These are phyloP conservation scores for Propithecus coquereli DNA, from an alignment of 2,113 vertebrate species.

Conservation along the genomic window DNA sequence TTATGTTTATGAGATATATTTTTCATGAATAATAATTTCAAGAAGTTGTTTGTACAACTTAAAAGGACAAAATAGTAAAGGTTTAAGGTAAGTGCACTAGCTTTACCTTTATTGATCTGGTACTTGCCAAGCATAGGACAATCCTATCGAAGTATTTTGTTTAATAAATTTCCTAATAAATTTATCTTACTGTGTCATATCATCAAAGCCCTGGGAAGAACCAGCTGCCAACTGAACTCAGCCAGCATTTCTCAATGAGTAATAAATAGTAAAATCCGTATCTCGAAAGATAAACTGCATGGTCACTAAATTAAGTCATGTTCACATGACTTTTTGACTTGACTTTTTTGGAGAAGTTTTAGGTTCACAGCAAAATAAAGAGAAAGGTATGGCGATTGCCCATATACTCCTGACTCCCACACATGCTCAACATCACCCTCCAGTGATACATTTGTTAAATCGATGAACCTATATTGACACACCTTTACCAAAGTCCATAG, in stretches of 20 bases:
- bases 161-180: background rate
- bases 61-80: background rate
- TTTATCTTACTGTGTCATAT: background rate
- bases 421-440: background rate
- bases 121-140: background rate
- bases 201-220: background rate
- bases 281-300: background rate
- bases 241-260: background rate
- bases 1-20: constrained; percentile 20
- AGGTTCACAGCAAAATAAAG: background rate
- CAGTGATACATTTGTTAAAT: background rate
- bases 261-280: background rate
- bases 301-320: background rate
- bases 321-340: background rate
- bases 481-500: background rate
- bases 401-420: background rate
- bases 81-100: background rate
- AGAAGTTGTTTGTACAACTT: background rate
- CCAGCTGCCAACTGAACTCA: background rate
- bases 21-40: constrained; percentile 38
- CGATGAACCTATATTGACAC: background rate
- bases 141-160: background rate
- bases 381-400: background rate
- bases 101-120: background rate
- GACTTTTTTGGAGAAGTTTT: background rate